phyloP scores from a whole-genome alignment of 2,113 vertebrate species.

The Syngnathus scovelli region DNA sequence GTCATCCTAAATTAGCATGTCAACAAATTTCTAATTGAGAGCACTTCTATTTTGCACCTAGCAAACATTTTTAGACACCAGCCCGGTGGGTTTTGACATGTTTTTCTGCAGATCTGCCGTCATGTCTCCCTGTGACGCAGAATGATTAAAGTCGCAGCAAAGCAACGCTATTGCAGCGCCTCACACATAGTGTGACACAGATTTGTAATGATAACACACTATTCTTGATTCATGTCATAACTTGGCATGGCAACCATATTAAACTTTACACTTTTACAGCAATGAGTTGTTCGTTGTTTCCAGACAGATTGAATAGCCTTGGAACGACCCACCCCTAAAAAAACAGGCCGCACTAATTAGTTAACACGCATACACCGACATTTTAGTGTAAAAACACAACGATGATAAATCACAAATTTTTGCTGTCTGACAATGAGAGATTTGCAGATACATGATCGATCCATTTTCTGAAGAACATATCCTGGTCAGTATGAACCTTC shows the following conservation, averaged over 20 bases:
- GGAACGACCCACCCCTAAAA: too few relatives aligned
- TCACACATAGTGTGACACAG: slow-evolving; percentile 24
- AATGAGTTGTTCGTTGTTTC: too few relatives aligned
- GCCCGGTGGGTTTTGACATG: slow-evolving; percentile 24
- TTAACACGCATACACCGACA: too few relatives aligned
- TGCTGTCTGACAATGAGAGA: neutral
- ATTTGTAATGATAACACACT: neutral
- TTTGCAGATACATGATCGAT: neutral
- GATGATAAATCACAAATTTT: too few relatives aligned
- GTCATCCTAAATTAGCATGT: slow-evolving; percentile 49
- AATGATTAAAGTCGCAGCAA: slow-evolving; percentile 45
- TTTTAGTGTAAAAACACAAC: too few relatives aligned
- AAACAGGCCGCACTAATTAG: too few relatives aligned
- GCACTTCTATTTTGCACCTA: slow-evolving; percentile 34
- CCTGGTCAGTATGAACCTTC: neutral
- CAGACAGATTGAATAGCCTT: too few relatives aligned
- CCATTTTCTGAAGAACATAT: neutral
- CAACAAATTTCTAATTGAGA: slow-evolving; percentile 37
- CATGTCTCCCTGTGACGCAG: slow-evolving; percentile 32
- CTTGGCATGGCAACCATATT: neutral
- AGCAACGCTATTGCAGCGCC: slow-evolving; percentile 19
- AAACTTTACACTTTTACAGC: neutral
- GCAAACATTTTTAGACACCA: slow-evolving; percentile 36
- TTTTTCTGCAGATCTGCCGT: slow-evolving; percentile 34
- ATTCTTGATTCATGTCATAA: neutral